Evolutionary conservation across 2,888 invertebrate genomes (phyloP).

Genomic region (Tetragonula carbonaria): DNA sequence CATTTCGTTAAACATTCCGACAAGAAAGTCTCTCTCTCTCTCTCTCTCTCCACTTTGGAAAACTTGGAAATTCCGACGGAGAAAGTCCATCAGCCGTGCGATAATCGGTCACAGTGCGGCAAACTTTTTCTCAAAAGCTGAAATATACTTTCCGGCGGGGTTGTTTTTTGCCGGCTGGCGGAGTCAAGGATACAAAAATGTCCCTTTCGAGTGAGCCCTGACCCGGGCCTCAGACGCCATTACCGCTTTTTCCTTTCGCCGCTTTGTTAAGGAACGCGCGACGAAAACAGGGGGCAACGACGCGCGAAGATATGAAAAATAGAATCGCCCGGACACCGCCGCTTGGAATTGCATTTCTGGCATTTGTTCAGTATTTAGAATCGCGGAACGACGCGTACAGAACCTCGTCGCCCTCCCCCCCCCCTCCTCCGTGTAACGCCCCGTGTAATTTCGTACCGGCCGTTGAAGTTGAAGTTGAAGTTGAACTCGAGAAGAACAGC

Average conservation of each 20-base stretch:
- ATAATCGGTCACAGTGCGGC: not conserved
- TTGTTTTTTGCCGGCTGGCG: not conserved
- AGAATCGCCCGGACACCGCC: not conserved
- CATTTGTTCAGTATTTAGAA: slow-evolving; percentile 11
- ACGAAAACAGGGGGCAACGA: slow-evolving; percentile 1
- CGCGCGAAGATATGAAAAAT: slow-evolving; percentile 10
- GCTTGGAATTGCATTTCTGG: slow-evolving; percentile 5
- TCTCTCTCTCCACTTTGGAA: not conserved
- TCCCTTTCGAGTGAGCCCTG: not conserved
- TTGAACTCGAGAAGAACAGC: slow-evolving; percentile 7
- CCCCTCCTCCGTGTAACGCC: not conserved
- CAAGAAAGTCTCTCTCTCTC: too few relatives aligned
- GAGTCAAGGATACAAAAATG: not conserved
- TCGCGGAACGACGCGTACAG: not conserved
- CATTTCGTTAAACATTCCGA: too few relatives aligned
- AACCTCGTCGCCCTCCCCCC: not conserved
- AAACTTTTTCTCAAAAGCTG: not conserved
- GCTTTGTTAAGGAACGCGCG: slow-evolving; percentile 12
- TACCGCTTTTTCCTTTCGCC: not conserved
- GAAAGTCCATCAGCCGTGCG: not conserved
- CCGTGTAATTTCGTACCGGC: slow-evolving; percentile 3
- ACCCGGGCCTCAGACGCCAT: not conserved
- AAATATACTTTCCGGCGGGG: not conserved
- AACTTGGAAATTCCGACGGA: not conserved
- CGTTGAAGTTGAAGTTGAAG: slow-evolving; percentile 3